A percentile compares a stretch with the other conserved stretches of the same genome.
Evolutionary conservation across 2,113 vertebrate genomes (phyloP).

Genomic region (Hippocampus comes): DNA sequence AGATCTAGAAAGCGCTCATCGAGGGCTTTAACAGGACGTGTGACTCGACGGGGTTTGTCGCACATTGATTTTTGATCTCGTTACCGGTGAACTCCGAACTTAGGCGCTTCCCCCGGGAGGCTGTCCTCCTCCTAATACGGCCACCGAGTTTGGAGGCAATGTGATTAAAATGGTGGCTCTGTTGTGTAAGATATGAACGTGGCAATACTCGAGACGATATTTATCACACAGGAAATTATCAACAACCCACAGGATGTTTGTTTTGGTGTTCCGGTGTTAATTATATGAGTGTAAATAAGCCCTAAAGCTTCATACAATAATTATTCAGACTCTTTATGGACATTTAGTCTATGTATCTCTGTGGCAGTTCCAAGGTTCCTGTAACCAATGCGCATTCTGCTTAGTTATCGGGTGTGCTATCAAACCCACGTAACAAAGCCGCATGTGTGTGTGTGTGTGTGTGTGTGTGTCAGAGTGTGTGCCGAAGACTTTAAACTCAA

Average conservation of each 20-base stretch:
- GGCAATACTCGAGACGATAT: not conserved
- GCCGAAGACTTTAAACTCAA: slow-evolving; percentile 33
- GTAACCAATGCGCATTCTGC: too few species aligned
- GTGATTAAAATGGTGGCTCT: not conserved
- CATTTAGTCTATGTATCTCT: too few species aligned
- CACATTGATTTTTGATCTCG: slow-evolving; percentile 2
- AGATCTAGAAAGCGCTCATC: not conserved
- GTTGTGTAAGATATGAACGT: not conserved
- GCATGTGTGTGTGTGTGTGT: slow-evolving; percentile 7
- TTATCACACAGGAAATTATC: too few species aligned
- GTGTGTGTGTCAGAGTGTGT: not conserved
- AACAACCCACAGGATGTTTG: too few species aligned
- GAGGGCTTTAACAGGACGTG: not conserved
- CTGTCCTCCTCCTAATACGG: not conserved
- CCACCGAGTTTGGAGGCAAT: not conserved
- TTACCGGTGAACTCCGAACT: not conserved
- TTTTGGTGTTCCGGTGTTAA: not conserved
- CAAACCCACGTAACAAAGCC: slow-evolving; percentile 1
- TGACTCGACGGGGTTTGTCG: not conserved
- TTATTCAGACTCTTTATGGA: slow-evolving; percentile 29
- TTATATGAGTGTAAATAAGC: slow-evolving; percentile 10
- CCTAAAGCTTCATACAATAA: slow-evolving; percentile 35
- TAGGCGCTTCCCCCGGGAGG: not conserved
- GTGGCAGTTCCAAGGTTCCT: too few species aligned
- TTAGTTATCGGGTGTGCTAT: too few species aligned